Evolutionary conservation across 2,113 vertebrate species (phyloP).

Genomic region (Ramphastos sulfuratus): DNA sequence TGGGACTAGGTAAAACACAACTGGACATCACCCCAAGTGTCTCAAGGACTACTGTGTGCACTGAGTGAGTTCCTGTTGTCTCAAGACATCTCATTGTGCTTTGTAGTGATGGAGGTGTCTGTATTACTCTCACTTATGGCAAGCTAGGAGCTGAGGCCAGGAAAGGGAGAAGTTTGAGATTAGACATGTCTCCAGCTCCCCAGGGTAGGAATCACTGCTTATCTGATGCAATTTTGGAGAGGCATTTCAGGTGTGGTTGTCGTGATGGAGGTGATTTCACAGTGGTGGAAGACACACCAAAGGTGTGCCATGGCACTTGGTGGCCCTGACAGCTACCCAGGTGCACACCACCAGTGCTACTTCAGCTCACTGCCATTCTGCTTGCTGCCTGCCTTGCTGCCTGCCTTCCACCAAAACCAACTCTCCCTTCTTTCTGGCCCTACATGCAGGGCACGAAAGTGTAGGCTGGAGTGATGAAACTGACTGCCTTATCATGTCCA

Average conservation of each 20-base stretch:
- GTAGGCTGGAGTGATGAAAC: background rate
- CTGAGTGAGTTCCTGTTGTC: background rate
- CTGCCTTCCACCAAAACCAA: background rate
- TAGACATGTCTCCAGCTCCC: background rate
- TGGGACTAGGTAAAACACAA: conserved; percentile 16
- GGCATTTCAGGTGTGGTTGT: background rate
- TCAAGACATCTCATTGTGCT: conserved; percentile 1
- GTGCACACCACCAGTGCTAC: rapidly evolving
- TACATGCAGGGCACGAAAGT: background rate
- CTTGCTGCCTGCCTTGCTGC: background rate
- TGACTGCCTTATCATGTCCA: background rate
- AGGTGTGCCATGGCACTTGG: background rate
- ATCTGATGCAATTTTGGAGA: background rate
- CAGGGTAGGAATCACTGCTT: background rate
- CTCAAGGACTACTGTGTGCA: background rate
- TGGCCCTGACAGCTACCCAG: rapidly evolving
- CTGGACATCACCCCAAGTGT: background rate
- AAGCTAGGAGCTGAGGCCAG: background rate
- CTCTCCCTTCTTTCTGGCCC: background rate
- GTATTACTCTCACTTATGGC: background rate
- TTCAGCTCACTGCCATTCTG: background rate
- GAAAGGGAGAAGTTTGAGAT: background rate
- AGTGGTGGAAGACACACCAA: background rate
- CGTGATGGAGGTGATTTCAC: rapidly evolving
- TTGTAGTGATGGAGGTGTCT: background rate